These are phyloP conservation scores for Agrypnia vestita DNA, from an alignment of 1,140 invertebrate genomes.

Conservation along the genomic window DNA sequence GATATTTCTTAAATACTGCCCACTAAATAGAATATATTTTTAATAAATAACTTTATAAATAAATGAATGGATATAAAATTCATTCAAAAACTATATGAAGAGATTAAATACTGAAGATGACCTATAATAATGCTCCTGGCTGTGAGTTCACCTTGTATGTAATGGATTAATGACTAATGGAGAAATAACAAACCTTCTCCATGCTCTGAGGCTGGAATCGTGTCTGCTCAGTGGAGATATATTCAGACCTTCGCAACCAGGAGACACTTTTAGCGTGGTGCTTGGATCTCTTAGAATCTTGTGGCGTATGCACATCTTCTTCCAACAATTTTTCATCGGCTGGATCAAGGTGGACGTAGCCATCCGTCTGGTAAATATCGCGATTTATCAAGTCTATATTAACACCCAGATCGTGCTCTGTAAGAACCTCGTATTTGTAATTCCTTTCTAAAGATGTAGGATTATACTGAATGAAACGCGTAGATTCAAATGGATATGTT, in stretches of 20 bases:
- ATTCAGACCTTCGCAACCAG: conserved; percentile 98
- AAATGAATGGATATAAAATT: too few relatives aligned
- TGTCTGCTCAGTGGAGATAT: conserved; percentile 99
- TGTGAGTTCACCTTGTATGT: too few relatives aligned
- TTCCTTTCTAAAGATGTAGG: conserved; percentile 94
- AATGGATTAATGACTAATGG: too few relatives aligned
- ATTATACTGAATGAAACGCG: conserved; percentile 96
- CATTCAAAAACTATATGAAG: too few relatives aligned
- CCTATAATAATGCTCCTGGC: too few relatives aligned
- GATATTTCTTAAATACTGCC: too few relatives aligned
- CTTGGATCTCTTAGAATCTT: conserved; percentile 90
- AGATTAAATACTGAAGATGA: too few relatives aligned
- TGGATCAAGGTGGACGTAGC: conserved; percentile 83
- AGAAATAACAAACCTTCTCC: conserved; percentile 79
- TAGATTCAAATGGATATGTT: conserved; percentile 95
- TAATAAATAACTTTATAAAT: too few relatives aligned
- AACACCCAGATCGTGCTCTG: conserved; percentile 97
- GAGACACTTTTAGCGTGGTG: conserved; percentile 96
- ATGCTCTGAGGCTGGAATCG: conserved; percentile 96
- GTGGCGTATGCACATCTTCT: conserved; percentile 91
- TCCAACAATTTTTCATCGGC: conserved; percentile 95
- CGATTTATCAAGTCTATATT: conserved; percentile 97
- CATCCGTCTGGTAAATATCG: conserved; percentile 90
- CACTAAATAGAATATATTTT: too few relatives aligned
- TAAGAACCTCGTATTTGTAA: conserved; percentile 96